Conservation (phyloP, 2,113 vertebrate genomes). For the Probosciger aterrimus region DNA sequence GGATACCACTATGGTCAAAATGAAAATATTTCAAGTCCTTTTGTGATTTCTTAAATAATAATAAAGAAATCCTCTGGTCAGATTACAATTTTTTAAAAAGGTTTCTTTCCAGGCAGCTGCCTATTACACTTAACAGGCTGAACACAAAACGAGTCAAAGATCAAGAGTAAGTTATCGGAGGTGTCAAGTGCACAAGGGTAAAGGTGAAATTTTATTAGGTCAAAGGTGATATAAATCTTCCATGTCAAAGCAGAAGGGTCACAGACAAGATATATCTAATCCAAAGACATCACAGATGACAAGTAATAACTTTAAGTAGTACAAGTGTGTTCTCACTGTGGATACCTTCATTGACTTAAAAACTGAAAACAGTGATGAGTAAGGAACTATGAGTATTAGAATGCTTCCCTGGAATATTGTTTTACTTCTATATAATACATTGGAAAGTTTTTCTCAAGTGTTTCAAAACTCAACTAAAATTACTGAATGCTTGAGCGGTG, state of each 20-base stretch:
- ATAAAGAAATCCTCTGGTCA: neutral
- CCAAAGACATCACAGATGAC: slow-evolving; percentile 79
- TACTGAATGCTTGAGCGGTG: neutral
- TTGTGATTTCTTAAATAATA: slow-evolving; percentile 1
- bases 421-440: neutral
- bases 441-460: neutral
- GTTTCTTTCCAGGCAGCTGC: slow-evolving; percentile 33
- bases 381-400: neutral
- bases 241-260: slow-evolving; percentile 72
- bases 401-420: neutral
- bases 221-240: slow-evolving; percentile 77
- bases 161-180: slow-evolving; percentile 73
- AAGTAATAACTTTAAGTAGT: slow-evolving; percentile 84
- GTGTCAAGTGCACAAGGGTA: slow-evolving; percentile 75
- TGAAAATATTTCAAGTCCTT: neutral
- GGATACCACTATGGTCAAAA: neutral
- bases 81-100: slow-evolving; percentile 29
- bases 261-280: slow-evolving; percentile 67
- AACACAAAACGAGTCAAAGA: slow-evolving; percentile 76
- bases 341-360: slow-evolving; percentile 61
- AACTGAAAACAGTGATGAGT: slow-evolving; percentile 28
- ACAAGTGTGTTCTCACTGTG: slow-evolving; percentile 61
- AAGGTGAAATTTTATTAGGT: slow-evolving; percentile 82
- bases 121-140: slow-evolving; percentile 61
- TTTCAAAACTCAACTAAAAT: neutral